Evolutionary conservation across 2,888 invertebrate species (phyloP), one percentile per base, ranked within the genome.

Genomic region (Parthenolecanium corni): DNA sequence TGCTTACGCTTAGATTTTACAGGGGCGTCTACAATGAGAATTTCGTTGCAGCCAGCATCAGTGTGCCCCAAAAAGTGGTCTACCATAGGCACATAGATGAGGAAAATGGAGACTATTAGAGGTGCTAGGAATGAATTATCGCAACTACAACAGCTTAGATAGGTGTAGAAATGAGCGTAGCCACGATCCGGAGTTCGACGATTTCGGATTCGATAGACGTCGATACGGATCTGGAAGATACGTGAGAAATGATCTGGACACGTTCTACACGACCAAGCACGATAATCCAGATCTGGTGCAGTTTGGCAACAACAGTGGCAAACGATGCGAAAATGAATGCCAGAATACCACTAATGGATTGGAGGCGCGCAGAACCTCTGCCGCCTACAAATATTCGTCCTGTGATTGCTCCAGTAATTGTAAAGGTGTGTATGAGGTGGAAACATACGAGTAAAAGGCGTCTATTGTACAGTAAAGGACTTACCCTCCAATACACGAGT

Each of bases 261-360:
- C 36, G 16, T n/a, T n/a, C n/a, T 3, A 9, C 21, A 38, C 61
- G 2, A 61, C 38, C 20, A 61, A 61, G 49, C 36, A 47, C 20
- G 61, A 61, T 51, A 61, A 61, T 47, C 61, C 61, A 5, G 61
- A 61, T 51, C 23, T 61, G 61, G 61, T 61, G 51, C 49, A 61
- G n/a, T 61, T 61, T 38, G 40, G 49, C 40, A 61, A 36, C 47
- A 49, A 40, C 61, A 21, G 25, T 14, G 21, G 21, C 12, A 25
- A 24, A 36, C 52, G 36, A 31, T 14, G 52, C 23, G 49, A 49
- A 49, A 18, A 49, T 49, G 36, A 38, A 12, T 51, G 38, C 21
- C 61, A 61, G n/a, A 51, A 51, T 36, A 31, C 21, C 51, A 25
- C 31, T 2, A 23, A 31, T 52, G 20, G 20, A 2, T 14, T 49